Evolutionary conservation across 2,113 vertebrate species (phyloP).

Genomic region (Brachirus orientalis): DNA sequence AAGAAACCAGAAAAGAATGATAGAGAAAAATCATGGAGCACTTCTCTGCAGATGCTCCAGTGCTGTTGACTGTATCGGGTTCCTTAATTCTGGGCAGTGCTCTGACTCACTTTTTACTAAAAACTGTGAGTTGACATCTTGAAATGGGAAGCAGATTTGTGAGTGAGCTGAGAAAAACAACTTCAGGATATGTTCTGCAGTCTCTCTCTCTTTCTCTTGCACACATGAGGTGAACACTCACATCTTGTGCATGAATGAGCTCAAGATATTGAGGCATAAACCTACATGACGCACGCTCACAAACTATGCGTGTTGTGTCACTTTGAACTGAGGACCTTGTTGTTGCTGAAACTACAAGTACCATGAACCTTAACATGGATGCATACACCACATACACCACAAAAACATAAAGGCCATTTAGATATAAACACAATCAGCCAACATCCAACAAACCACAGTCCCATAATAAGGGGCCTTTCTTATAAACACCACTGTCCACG

Average conservation of each 20-base stretch:
- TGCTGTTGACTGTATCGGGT: conserved; percentile 45
- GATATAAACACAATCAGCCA: conserved; percentile 51
- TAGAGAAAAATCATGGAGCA: neutral
- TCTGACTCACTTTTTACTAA: conserved; percentile 61
- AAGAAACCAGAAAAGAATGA: conserved; percentile 5
- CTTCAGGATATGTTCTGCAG: conserved; percentile 25
- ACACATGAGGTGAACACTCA: conserved; percentile 49
- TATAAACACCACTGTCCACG: conserved; percentile 56
- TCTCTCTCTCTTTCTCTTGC: conserved; percentile 24
- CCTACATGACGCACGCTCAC: conserved; percentile 15
- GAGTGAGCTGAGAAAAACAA: conserved; percentile 41
- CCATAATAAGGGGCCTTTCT: conserved; percentile 52
- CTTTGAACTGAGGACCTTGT: neutral
- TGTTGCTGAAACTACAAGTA: conserved; percentile 40
- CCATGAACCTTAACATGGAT: conserved; percentile 29
- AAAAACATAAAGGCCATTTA: conserved; percentile 15
- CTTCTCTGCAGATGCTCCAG: conserved; percentile 24
- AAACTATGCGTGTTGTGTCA: neutral
- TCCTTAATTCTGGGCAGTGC: conserved; percentile 57
- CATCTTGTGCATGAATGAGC: conserved; percentile 4
- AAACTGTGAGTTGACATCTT: conserved; percentile 40
- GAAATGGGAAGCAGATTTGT: conserved; percentile 54
- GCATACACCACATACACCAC: neutral
- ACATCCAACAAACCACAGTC: conserved; percentile 15
- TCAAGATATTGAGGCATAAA: neutral